These are phyloP conservation scores for Cyprinodon brontotheroides DNA, from an alignment of 2,113 vertebrate genomes.

Conservation along the genomic window DNA sequence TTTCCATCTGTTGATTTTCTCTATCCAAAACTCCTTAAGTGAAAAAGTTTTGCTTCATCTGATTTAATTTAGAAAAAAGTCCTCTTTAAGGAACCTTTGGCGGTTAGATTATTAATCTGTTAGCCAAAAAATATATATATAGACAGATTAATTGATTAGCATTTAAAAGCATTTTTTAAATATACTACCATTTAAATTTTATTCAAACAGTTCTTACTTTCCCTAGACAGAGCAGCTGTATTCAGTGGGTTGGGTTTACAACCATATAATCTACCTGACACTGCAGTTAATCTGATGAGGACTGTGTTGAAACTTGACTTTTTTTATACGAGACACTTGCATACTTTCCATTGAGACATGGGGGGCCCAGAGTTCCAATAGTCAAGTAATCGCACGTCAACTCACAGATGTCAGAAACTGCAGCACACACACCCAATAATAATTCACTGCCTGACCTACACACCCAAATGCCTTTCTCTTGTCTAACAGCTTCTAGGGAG, in stretches of 20 bases:
- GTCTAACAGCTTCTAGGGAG: slow-evolving; percentile 1
- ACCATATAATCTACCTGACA: slow-evolving; percentile 10
- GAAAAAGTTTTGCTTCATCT: too few species aligned
- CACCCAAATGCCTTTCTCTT: slow-evolving; percentile 30
- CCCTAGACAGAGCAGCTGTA: slow-evolving; percentile 11
- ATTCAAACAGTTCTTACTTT: slow-evolving; percentile 7
- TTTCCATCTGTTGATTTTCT: too few species aligned
- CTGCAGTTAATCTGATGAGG: slow-evolving; percentile 18
- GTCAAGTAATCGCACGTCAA: slow-evolving; percentile 7
- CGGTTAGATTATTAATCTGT: too few species aligned
- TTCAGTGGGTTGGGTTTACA: slow-evolving; percentile 7
- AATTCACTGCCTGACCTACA: slow-evolving; percentile 20
- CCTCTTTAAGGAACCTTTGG: too few species aligned
- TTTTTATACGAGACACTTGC: slow-evolving; percentile 30
- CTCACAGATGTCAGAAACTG: slow-evolving; percentile 17
- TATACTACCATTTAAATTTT: background rate
- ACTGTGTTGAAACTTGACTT: slow-evolving; percentile 36
- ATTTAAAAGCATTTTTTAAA: too few species aligned
- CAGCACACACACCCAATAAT: background rate
- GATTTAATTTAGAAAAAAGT: too few species aligned
- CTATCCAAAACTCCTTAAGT: too few species aligned
- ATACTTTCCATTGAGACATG: slow-evolving; percentile 16
- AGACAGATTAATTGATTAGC: too few species aligned
- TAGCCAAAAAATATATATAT: too few species aligned
- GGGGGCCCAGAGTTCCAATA: background rate